Conservation (phyloP, 2,113 vertebrate genomes). For the Takifugu flavidus region DNA sequence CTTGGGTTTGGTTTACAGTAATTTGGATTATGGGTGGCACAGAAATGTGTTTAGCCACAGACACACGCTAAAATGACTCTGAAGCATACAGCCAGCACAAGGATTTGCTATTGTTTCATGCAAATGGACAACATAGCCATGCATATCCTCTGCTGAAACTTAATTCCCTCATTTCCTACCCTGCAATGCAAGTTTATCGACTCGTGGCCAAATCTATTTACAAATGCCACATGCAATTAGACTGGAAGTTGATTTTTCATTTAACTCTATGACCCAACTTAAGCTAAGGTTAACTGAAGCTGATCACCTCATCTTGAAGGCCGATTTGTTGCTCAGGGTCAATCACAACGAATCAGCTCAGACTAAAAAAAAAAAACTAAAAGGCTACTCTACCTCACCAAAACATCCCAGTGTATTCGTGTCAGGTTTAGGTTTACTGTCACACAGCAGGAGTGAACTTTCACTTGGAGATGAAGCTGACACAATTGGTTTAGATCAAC, state of each 20-base stretch:
- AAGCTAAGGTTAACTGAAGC: constrained; percentile 18
- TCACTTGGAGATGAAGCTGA: constrained; percentile 35
- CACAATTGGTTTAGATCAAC: constrained; percentile 24
- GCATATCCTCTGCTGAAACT: constrained; percentile 5
- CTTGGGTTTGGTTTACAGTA: constrained; percentile 65
- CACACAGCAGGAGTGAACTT: constrained; percentile 25
- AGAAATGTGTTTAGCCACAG: constrained; percentile 55
- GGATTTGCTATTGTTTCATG: constrained; percentile 10
- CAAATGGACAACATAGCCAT: constrained; percentile 28
- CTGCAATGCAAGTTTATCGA: constrained; percentile 14
- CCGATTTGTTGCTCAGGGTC: constrained; percentile 19
- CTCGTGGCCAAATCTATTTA: constrained; percentile 12
- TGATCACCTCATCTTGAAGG: constrained; percentile 18
- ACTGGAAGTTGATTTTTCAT: background rate
- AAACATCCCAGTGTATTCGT: constrained; percentile 20
- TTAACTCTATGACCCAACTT: background rate
- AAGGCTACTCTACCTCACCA: constrained; percentile 29
- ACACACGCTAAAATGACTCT: constrained; percentile 47
- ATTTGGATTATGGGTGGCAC: constrained; percentile 70
- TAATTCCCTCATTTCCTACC: constrained; percentile 5
- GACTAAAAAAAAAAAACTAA: constrained; percentile 45
- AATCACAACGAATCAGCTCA: constrained; percentile 40
- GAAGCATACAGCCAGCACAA: background rate
- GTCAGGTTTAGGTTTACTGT: constrained; percentile 9
- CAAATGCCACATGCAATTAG: background rate